Percentiles rank a stretch among this genome's conserved stretches.
Evolutionary conservation across 2,888 invertebrate species (phyloP).

Genomic region (Operophtera brumata): DNA sequence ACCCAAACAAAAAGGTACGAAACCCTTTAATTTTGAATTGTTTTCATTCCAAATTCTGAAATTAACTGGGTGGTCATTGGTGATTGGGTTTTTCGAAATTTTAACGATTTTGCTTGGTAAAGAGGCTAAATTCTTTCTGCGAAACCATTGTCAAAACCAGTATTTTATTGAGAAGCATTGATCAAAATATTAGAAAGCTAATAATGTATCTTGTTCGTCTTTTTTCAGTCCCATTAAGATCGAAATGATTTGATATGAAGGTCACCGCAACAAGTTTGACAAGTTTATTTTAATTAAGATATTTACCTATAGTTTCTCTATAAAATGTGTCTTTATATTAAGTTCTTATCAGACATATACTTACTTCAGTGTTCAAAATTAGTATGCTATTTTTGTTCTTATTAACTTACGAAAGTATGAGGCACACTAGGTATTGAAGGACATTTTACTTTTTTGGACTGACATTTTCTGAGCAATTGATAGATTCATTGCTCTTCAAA

Average conservation of each 20-base stretch:
- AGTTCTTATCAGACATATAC: background rate
- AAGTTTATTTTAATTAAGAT: constrained; percentile 10
- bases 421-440: background rate
- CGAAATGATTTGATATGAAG: background rate
- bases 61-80: too few species aligned
- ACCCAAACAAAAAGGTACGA: too few species aligned
- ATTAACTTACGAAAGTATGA: background rate
- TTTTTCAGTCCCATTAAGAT: background rate
- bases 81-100: too few species aligned
- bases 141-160: too few species aligned
- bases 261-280: background rate
- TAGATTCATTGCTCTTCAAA: background rate
- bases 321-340: background rate
- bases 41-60: too few species aligned
- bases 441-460: background rate
- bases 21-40: too few species aligned
- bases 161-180: too few species aligned
- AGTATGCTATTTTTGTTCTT: background rate
- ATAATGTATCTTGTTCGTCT: too few species aligned
- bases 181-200: too few species aligned
- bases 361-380: background rate
- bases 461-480: constrained; percentile 1
- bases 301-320: background rate
- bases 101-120: too few species aligned
- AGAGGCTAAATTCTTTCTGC: too few species aligned